Evolutionary conservation across 53 echinoderm and acorn worm species (phyloP).

Genomic region (Arbacia lixula): DNA sequence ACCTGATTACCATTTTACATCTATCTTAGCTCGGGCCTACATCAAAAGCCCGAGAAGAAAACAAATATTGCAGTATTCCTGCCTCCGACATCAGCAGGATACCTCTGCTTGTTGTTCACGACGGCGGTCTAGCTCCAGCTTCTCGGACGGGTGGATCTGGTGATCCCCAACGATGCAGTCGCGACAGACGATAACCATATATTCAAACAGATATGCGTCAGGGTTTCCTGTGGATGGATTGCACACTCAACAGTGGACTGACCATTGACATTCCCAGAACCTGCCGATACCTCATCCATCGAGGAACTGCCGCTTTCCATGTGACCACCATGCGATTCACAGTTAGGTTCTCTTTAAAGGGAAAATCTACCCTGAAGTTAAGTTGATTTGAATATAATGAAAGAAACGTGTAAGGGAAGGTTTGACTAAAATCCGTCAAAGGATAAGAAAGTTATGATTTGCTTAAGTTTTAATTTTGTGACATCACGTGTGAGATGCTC

Average conservation of each 20-base stretch:
- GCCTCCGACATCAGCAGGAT: background rate
- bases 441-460: too few species aligned
- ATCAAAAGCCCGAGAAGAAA: too few species aligned
- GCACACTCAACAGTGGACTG: background rate
- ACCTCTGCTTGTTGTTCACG: background rate
- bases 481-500: too few species aligned
- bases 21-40: too few species aligned
- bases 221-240: background rate
- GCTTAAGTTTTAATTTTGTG: too few species aligned
- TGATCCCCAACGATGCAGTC: slow-evolving; percentile 39
- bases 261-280: background rate
- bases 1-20: too few species aligned
- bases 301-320: background rate
- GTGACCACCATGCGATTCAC: slow-evolving; percentile 7
- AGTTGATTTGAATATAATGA: too few species aligned
- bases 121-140: background rate
- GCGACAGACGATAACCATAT: slow-evolving; percentile 33
- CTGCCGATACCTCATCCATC: background rate
- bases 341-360: slow-evolving; percentile 1
- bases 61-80: background rate
- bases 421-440: too few species aligned
- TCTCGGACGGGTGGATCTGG: slow-evolving; percentile 1
- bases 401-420: too few species aligned
- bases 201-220: background rate
- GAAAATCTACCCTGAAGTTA: background rate